Conservation (phyloP, 1,140 invertebrate genomes). For the Plectus sambesii region DNA sequence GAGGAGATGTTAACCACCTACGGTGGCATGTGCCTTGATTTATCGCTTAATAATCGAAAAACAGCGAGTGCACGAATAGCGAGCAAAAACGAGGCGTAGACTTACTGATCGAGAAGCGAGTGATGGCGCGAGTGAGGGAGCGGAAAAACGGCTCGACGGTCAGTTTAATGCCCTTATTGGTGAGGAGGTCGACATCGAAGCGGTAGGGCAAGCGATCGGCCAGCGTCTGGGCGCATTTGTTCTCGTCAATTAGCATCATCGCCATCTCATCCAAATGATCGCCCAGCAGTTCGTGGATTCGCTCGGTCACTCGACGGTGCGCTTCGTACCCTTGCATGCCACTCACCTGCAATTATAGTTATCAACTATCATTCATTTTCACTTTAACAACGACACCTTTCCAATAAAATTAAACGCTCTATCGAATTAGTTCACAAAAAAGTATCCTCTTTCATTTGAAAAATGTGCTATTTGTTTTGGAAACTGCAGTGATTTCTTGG, state of each 20-base stretch:
- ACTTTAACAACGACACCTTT: no score
- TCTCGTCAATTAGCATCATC: background rate
- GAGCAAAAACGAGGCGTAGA: background rate
- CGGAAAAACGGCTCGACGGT: slow-evolving; percentile 12
- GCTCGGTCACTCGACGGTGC: background rate
- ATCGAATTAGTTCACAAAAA: no score
- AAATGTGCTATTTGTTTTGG: no score
- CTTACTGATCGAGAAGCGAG: background rate
- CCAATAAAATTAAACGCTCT: no score
- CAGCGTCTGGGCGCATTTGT: background rate
- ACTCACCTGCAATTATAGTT: no score
- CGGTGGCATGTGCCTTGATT: no score
- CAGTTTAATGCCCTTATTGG: slow-evolving; percentile 9
- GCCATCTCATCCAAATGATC: background rate
- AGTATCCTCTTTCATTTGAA: no score
- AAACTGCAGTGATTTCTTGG: no score
- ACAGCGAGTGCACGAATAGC: background rate
- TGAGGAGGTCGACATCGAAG: background rate
- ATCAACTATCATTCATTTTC: no score
- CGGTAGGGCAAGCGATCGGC: slow-evolving; percentile 10
- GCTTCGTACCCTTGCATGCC: slow-evolving; percentile 5
- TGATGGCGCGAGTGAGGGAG: slow-evolving; percentile 1
- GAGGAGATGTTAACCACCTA: no score
- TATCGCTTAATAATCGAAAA: background rate
- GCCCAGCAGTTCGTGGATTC: slow-evolving; percentile 4